Base-by-base conservation (phyloP, 2,797 vertebrate genomes). In the Anableps anableps region DNA sequence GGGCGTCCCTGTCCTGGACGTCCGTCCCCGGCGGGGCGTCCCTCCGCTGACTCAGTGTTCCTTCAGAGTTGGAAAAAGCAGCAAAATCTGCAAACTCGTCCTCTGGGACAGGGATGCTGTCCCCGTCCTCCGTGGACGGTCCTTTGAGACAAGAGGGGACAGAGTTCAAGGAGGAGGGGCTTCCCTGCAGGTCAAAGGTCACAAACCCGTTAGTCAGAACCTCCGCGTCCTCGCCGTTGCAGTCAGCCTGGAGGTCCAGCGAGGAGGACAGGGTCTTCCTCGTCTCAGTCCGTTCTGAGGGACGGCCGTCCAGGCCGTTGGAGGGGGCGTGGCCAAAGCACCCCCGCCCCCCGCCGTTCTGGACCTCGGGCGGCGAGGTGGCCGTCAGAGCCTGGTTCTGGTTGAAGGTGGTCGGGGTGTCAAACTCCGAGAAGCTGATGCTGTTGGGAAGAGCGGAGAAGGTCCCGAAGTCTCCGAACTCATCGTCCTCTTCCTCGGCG, bases 381-480 rank as follows among this genome's bases (percentile, higher is more conserved):
- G 95, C 96, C 55, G 92, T 87, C 58, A 95, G 51, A 0, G 94
- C 92, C 19, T 93, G 94, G 0, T 78, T 83, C 85, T 96, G 95
- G 87, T 94, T 89, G 34, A 96, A 96, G 3, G 96, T 96, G 75
- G 95, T 95, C 0, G 96, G 95, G 4, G 97, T 94, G 88, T 98
- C 97, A 51, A 99, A 97, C 82, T 99, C 97, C 0, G 96, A 94
- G 95, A 99, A 97, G 91, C 96, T 97, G 89, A 97, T 89, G 48
- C 97, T 96, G 92, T 95, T 95, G 31, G 96, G 95, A 48, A 98
- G 96, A 64, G 70, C 94, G 9, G 97, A 96, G 95, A 99, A 99
- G n/a, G 97, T 96, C 80, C 96, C 97, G 50, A 98, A 98, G 88
- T 97, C 97, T 38, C 97, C 98, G 78, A 99, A 99, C 88, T 99